Base-by-base conservation (phyloP, 1,140 invertebrate species). In the Trinorchestia longiramus region DNA sequence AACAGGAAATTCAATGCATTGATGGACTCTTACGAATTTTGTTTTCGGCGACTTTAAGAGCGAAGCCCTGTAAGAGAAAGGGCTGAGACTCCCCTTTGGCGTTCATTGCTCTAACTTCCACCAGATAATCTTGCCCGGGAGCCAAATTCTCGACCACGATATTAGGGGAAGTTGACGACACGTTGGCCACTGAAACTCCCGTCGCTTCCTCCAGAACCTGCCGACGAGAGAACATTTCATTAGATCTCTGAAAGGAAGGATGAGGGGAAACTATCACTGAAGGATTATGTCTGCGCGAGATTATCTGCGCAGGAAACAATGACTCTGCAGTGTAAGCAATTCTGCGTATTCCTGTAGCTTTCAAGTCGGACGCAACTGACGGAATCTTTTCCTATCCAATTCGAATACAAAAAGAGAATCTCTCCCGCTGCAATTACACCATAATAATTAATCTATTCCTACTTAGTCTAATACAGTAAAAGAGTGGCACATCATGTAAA, bases 1-100 rank as follows among this genome's bases (percentile, higher is more conserved):
- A 36, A 36, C 62, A 36, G 28, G 28, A 28, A 77, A 77, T 28
- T 15, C 62, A 77, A 36, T 36, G 62, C 62, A 77, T 77, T 77
- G 62, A 77, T 23, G 62, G 36, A 77, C 11, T n/a, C 95, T 42
- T 95, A 95, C 95, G 87, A 88, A 95, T 95, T 95, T 95, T 95
- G 87, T 95, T 95, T 90, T 95, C 95, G 45, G 95, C 95, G 44
- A 95, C 95, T 88, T 95, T 95, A 41, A 95, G 95, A 44, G 95
- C 95, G 40, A 95, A 95, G 57, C 95, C 95, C 42, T 95, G 87
- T 36, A 95, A 41, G 40, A 95, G 45, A 47, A 90, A 95, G 87
- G 95, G 95, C 42, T 53, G 40, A 28, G 95, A 95, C 23, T 53
- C 90, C 45, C 95, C 95, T 77, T 95, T 95, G 87, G 95, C 77